A percentile compares a stretch with the other conserved stretches of the same genome.
phyloP scores from a whole-genome alignment of 2,888 invertebrate genomes.

The Dilophus febrilis region DNA sequence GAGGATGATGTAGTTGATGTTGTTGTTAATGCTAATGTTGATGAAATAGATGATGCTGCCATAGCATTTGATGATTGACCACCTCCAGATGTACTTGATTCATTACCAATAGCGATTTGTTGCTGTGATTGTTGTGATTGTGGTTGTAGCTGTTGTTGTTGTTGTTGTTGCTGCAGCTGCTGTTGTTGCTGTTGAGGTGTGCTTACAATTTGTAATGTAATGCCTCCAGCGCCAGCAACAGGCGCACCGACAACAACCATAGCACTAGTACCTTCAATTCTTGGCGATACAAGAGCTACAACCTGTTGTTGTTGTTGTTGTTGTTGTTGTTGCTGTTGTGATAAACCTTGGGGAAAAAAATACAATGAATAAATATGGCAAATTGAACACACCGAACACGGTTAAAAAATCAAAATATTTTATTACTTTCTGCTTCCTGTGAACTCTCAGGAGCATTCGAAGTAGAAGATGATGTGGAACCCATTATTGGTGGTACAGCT shows the following conservation, averaged over 20 bases:
- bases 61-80: too few species aligned
- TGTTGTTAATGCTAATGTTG: conserved; percentile 19
- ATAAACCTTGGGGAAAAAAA: conserved; percentile 14
- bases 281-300: conserved; percentile 52
- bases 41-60: conserved; percentile 15
- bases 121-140: conserved; percentile 14
- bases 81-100: conserved; percentile 26
- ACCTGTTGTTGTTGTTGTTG: conserved; percentile 35
- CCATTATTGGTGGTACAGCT: conserved; percentile 41
- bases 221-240: too few species aligned
- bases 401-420: conserved; percentile 21
- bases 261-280: conserved; percentile 41
- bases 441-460: conserved; percentile 28
- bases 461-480: conserved; percentile 17
- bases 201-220: conserved; percentile 20
- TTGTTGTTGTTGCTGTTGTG: conserved; percentile 21
- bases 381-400: conserved; percentile 24
- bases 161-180: conserved; percentile 14
- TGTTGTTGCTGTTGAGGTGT: conserved; percentile 14
- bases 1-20: conserved; percentile 25
- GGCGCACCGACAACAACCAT: too few species aligned
- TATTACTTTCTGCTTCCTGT: conserved; percentile 30
- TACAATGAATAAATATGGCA: too few species aligned
- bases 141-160: too few species aligned
- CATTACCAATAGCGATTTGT: conserved; percentile 23